Evolutionary conservation across 2,113 vertebrate species (phyloP), one percentile per base, ranked within the genome.

Genomic region (Ondatra zibethicus): DNA sequence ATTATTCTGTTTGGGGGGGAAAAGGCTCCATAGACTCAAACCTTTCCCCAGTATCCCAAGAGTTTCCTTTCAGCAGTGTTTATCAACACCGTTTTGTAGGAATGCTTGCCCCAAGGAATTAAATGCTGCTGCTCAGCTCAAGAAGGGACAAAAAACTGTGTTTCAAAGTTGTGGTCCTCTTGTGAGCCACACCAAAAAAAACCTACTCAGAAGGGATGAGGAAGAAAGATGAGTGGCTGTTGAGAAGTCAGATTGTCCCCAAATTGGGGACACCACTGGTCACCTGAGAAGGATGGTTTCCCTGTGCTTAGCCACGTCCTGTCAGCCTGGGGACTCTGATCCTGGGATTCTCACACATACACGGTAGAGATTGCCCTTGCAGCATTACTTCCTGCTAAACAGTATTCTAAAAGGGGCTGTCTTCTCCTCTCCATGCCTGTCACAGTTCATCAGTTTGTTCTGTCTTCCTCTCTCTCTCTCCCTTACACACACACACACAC

Each of bases 371-470:
- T n/a, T 92, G 81, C 1, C 31, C 42, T 33, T 72, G 6, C 3
- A 0, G 25, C 3, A 65, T 2, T 42, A 58, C 55, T 93, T 9
- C 85, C 70, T 31, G 33, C 6, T 47, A 3, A 4, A 36, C 78
- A 23, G 5, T 3, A 66, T 50, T 87, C 84, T 72, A n/a, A 85
- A 61, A 88, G 29, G 29, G 12, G 9, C 36, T 7, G 3, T 65
- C 12, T 25, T 33, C 42, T 66, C 33, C 39, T 63, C 39, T 47
- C 80, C 42, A 21, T 63, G 6, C 4, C 39, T n/a, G 0, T 9
- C 6, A 73, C 2, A 25, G 21, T 4, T 0, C 21, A 0, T 63
- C 61, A 58, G 63, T 68, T 42, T 4, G 25, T 4, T 81, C 2
- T 68, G 21, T 58, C 33, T 58, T 36, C 25, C 11, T 7, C 23